Evolutionary conservation across 1,140 invertebrate genomes (phyloP), one percentile per base, ranked within the genome.

Genomic region (Drosophila novamexicana): DNA sequence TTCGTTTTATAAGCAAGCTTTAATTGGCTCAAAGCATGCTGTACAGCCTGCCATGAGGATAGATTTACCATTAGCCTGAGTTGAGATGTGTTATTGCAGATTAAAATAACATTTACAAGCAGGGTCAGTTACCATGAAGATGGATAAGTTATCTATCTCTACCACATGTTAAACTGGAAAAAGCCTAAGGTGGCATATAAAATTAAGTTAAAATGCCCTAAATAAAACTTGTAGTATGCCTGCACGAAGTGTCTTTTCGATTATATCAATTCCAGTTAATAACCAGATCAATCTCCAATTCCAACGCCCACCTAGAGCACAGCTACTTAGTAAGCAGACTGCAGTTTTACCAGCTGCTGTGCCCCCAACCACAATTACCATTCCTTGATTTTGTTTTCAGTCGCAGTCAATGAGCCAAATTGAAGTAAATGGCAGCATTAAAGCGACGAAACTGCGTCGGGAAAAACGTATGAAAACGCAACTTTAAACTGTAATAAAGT

Each of bases 401-500:
- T 64, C 66, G 70, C 56, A 47, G 65, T 73, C 44, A 79, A 58
- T 67, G 69, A 64, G 63, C 73, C 54, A 81, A 81, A 77, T 77
- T 83, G 74, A 84, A 57, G 77, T 62, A 85, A 84, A 78, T 85
- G 77, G 74, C 73, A 73, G 68, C 62, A 22, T 37, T 76, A 67
- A 84, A 77, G 63, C 63, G 77, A 80, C 68, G 65, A 79, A 63
- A 84, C 67, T 58, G 68, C 81, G 66, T 5, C 62, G 34, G 73
- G 45, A 40, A 66, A 88, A 88, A 89, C 79, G 72, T 89, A 89
- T 77, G 80, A 84, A 88, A 88, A 89, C 80, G 83, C 83, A 86
- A 88, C 80, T 88, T 89, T 86, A 88, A 88, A 88, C 80, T 84
- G 83, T 84, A 88, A 88, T 88, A 88, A 88, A 88, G 84, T 86